Conservation (phyloP, 2,113 vertebrate genomes). For the Passer domesticus region DNA sequence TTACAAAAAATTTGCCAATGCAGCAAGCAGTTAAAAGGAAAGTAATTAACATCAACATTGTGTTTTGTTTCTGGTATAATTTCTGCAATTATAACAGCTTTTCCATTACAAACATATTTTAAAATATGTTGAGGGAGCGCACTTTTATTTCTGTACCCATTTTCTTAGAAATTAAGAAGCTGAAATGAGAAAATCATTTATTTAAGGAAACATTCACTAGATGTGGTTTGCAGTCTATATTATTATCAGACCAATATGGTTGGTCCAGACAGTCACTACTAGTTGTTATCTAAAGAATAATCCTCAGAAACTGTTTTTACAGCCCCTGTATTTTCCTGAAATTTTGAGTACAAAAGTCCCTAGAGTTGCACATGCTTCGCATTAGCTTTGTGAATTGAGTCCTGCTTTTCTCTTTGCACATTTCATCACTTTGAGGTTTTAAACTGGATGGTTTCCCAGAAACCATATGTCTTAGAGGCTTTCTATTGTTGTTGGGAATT, state of each 20-base stretch:
- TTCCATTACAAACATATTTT: neutral
- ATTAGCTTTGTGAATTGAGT: conserved; percentile 11
- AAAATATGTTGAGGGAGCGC: neutral
- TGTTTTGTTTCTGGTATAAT: neutral
- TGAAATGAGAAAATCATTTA: conserved; percentile 48
- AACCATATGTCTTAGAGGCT: conserved; percentile 25
- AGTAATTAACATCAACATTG: conserved; percentile 1
- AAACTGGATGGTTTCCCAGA: conserved; percentile 50
- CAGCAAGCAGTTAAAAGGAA: neutral
- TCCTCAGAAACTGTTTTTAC: conserved; percentile 1
- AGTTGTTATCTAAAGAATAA: conserved; percentile 30
- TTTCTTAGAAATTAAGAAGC: conserved; percentile 16
- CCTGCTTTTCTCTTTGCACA: conserved; percentile 15
- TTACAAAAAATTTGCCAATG: neutral
- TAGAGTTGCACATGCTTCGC: conserved; percentile 25
- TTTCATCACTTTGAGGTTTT: conserved; percentile 45
- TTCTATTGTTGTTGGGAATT: conserved; percentile 6
- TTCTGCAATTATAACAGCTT: conserved; percentile 31
- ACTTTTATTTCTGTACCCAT: neutral
- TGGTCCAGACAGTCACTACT: neutral
- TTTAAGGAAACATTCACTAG: conserved; percentile 3
- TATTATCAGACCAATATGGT: neutral
- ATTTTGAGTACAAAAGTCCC: neutral
- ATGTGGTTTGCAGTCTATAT: neutral
- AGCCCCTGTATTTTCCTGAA: neutral